phyloP scores from a whole-genome alignment of 2,113 vertebrate species.

The Syngnathus floridae region DNA sequence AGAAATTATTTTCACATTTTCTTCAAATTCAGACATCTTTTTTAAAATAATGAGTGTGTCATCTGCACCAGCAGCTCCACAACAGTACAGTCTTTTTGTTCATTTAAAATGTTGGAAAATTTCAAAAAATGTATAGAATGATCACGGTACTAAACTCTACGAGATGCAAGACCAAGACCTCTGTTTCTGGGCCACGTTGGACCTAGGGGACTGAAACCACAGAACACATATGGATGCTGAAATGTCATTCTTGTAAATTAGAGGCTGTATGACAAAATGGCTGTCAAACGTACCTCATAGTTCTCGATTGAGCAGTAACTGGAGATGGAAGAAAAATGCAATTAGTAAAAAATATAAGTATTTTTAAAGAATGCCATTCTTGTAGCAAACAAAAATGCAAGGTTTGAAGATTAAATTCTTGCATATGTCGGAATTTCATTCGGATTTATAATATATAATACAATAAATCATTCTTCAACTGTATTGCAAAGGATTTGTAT shows the following conservation, averaged over 20 bases:
- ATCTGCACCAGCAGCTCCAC: too few species aligned
- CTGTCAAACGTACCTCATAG: conserved; percentile 56
- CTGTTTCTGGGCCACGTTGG: conserved; percentile 52
- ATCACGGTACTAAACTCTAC: conserved; percentile 46
- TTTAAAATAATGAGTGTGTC: background rate
- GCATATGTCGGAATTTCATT: background rate
- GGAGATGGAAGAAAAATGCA: conserved; percentile 12
- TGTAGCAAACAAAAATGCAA: background rate
- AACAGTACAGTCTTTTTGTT: background rate
- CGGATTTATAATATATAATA: background rate
- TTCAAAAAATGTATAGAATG: background rate
- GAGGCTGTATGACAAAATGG: background rate
- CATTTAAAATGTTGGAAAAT: background rate
- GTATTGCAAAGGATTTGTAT: background rate
- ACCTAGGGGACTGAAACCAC: conserved; percentile 37
- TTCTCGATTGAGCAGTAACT: conserved; percentile 74
- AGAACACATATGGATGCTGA: background rate
- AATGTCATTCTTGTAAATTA: background rate
- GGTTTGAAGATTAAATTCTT: background rate
- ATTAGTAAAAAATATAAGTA: too few species aligned
- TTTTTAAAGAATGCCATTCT: background rate
- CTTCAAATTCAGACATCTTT: background rate
- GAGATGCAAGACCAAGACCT: conserved; percentile 27
- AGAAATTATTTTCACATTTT: background rate
- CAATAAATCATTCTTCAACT: background rate